Percentiles rank a stretch among this genome's conserved stretches.
Evolutionary conservation across 1,140 invertebrate species (phyloP).

Genomic region (Lithobius niger): DNA sequence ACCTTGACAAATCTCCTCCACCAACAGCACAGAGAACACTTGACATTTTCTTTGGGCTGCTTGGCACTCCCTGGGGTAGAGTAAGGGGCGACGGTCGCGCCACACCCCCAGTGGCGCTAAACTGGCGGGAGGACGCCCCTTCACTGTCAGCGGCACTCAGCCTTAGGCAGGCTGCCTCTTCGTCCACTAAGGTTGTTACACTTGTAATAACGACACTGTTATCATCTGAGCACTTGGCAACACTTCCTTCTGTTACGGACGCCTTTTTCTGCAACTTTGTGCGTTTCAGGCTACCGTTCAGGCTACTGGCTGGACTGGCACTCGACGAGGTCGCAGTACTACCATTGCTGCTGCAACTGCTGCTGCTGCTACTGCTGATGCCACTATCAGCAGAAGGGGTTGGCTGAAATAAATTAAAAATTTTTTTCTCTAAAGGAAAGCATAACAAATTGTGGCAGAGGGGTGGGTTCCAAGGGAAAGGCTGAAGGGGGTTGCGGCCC

Average conservation of each 20-base stretch:
- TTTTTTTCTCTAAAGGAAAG: neutral
- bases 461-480: neutral
- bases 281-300: conserved; percentile 16
- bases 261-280: conserved; percentile 19
- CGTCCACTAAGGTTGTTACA: conserved; percentile 15
- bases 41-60: neutral
- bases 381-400: no score
- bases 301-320: neutral
- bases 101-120: no score
- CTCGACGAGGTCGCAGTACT: neutral
- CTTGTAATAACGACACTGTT: conserved; percentile 16
- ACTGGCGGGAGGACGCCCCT: no score
- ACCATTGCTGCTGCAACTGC: neutral
- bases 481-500: neutral
- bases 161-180: no score
- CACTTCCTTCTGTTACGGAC: conserved; percentile 13
- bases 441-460: neutral
- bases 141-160: no score
- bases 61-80: neutral
- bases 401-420: neutral
- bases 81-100: neutral
- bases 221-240: conserved; percentile 15
- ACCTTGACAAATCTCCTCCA: neutral
- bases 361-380: no score
- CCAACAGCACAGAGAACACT: neutral